Evolutionary conservation across 2,797 vertebrate genomes (phyloP).

Genomic region (Silurus lanzhouensis): DNA sequence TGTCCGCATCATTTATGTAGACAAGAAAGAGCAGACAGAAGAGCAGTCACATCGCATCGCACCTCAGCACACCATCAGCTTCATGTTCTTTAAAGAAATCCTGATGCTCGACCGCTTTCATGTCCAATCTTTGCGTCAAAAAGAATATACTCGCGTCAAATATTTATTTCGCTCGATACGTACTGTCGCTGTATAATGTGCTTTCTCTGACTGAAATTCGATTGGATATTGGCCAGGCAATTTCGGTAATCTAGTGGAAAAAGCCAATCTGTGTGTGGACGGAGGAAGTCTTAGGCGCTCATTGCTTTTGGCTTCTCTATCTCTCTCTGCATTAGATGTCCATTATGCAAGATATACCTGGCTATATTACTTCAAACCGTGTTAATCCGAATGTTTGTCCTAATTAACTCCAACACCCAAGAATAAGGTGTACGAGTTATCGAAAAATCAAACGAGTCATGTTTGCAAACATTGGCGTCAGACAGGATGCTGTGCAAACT

Average conservation of each 20-base stretch:
- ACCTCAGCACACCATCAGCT: conserved; percentile 66
- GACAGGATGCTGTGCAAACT: conserved; percentile 52
- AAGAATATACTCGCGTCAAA: conserved; percentile 61
- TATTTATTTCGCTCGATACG: conserved; percentile 18
- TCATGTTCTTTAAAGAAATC: conserved; percentile 68
- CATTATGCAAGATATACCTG: neutral
- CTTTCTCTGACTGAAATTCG: conserved; percentile 68
- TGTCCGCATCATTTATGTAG: conserved; percentile 76
- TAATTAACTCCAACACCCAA: conserved; percentile 8
- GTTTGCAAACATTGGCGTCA: conserved; percentile 26
- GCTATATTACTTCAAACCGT: neutral
- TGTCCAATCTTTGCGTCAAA: conserved; percentile 67
- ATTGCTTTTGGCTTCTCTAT: conserved; percentile 59
- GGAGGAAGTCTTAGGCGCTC: conserved; percentile 57
- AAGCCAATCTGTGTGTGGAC: conserved; percentile 57
- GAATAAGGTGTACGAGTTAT: neutral
- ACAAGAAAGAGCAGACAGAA: conserved; percentile 67
- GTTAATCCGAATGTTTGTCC: conserved; percentile 21
- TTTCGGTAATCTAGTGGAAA: conserved; percentile 55
- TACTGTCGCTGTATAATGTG: conserved; percentile 65
- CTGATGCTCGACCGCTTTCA: conserved; percentile 75
- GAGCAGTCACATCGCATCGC: conserved; percentile 64
- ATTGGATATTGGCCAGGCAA: conserved; percentile 70
- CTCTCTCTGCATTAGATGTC: conserved; percentile 52
- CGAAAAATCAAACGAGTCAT: conserved; percentile 8